Conservation (phyloP, 2,888 invertebrate species). For the Elmis aenea region DNA sequence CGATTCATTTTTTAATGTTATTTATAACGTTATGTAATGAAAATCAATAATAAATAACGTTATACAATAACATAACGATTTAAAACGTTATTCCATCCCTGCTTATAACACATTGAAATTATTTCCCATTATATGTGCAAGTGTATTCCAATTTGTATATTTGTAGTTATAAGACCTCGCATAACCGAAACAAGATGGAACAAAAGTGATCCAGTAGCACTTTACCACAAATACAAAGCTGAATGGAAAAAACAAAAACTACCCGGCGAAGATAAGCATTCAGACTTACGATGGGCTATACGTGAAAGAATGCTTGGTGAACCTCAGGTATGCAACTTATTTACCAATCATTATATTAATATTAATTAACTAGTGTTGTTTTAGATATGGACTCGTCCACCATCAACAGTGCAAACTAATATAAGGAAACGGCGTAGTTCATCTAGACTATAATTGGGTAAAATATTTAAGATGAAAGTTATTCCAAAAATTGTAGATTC, state of each 20-base stretch:
- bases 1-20: too few relatives aligned
- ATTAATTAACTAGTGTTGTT: not conserved
- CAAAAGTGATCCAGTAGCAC: conserved; percentile 67
- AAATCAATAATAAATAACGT: too few relatives aligned
- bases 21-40: too few relatives aligned
- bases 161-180: conserved; percentile 59
- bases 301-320: conserved; percentile 63
- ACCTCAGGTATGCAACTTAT: conserved; percentile 27
- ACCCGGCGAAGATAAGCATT: conserved; percentile 67
- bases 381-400: not conserved
- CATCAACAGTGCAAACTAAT: not conserved
- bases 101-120: too few relatives aligned
- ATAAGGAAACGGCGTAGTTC: not conserved
- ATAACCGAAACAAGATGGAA: conserved; percentile 45
- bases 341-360: not conserved
- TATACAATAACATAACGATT: too few relatives aligned
- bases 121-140: too few relatives aligned
- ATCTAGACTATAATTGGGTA: too few relatives aligned
- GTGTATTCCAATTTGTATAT: not conserved
- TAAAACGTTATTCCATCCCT: too few relatives aligned
- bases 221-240: conserved; percentile 71
- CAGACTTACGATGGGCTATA: conserved; percentile 64
- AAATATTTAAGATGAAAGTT: too few relatives aligned
- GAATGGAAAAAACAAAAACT: conserved; percentile 71
- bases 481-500: too few relatives aligned